A percentile compares a stretch with the other conserved stretches of the same genome.
Evolutionary conservation across 2,113 vertebrate species (phyloP).

Genomic region (Opisthocomus hoazin): DNA sequence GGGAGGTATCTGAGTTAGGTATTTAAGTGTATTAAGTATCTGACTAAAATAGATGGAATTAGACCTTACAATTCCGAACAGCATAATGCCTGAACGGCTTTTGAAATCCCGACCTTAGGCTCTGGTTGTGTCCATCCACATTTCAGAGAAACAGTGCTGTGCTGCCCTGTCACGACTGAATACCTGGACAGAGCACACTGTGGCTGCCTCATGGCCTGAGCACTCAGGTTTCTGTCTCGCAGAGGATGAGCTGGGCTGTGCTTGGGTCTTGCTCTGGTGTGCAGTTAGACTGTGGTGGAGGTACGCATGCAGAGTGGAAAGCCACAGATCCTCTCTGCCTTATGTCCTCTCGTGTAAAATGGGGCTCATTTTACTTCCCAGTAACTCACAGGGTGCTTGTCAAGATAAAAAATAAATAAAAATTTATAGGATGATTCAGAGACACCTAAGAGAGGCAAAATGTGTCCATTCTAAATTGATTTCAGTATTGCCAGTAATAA

Average conservation of each 20-base stretch:
- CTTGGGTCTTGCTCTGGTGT: neutral
- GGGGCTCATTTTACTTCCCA: neutral
- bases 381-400: neutral
- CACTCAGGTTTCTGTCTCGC: neutral
- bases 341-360: neutral
- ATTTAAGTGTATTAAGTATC: neutral
- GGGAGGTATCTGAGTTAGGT: neutral
- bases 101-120: neutral
- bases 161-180: neutral
- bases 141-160: neutral
- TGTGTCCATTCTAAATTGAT: neutral
- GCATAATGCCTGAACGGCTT: neutral
- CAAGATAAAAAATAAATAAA: neutral
- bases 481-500: neutral
- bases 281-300: neutral
- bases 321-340: neutral
- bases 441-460: neutral
- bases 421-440: neutral
- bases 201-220: neutral
- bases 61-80: neutral
- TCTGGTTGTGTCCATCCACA: neutral
- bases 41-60: neutral
- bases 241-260: neutral
- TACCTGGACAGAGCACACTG: neutral
- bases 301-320: neutral